These are phyloP conservation scores for Zootoca vivipara DNA, from an alignment of 2,113 vertebrate species.

Conservation along the genomic window DNA sequence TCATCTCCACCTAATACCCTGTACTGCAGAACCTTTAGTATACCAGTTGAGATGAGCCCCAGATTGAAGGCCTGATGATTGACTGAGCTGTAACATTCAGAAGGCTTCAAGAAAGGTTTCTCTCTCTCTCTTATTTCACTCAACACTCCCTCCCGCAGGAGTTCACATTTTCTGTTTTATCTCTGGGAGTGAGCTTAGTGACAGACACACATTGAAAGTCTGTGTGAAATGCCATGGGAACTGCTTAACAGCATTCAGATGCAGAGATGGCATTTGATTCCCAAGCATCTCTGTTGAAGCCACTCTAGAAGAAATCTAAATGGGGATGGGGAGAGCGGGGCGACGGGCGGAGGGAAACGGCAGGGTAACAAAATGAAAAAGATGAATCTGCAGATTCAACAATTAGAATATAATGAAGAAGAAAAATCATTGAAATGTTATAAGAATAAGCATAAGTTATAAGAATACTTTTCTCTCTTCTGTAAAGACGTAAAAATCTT, in stretches of 20 bases:
- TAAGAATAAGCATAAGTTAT: background rate
- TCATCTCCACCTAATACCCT: background rate
- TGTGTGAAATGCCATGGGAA: constrained; percentile 73
- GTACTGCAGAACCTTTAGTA: constrained; percentile 17
- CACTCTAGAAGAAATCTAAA: constrained; percentile 66
- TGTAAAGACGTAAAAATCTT: constrained; percentile 25
- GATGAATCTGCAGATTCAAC: constrained; percentile 9
- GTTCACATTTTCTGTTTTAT: constrained; percentile 76
- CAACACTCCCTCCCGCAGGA: constrained; percentile 53
- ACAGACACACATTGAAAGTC: constrained; percentile 68
- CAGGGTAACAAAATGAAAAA: constrained; percentile 50
- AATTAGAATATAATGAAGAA: constrained; percentile 50
- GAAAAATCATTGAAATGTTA: constrained; percentile 54
- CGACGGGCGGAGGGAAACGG: constrained; percentile 31
- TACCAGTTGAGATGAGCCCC: constrained; percentile 25
- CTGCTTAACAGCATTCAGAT: constrained; percentile 70
- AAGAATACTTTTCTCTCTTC: constrained; percentile 26
- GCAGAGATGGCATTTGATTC: constrained; percentile 75
- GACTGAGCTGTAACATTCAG: constrained; percentile 56
- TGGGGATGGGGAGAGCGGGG: constrained; percentile 8
- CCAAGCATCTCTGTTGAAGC: constrained; percentile 54
- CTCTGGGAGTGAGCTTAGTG: constrained; percentile 71
- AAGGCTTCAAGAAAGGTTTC: constrained; percentile 67
- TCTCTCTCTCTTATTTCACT: background rate
- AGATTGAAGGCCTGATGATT: constrained; percentile 42